Conservation (phyloP, 2,113 vertebrate genomes). For the Sylvia atricapilla region DNA sequence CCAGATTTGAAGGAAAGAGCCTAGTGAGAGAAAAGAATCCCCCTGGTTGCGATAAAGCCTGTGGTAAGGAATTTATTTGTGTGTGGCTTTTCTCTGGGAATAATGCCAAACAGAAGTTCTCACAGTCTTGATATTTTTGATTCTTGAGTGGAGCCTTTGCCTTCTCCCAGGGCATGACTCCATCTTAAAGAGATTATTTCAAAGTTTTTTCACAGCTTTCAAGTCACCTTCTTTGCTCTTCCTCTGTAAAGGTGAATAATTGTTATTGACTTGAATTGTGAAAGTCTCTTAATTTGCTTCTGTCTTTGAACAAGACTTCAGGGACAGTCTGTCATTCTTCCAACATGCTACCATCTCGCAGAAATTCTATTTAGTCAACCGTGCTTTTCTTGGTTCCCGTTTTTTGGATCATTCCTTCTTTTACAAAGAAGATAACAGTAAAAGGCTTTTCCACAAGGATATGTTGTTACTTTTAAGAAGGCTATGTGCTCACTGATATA, state of each 20-base stretch:
- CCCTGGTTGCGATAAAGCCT: conserved; percentile 38
- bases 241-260: neutral
- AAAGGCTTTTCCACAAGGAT: neutral
- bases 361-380: neutral
- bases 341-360: neutral
- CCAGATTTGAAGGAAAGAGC: conserved; percentile 24
- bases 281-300: neutral
- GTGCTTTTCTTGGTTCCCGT: neutral
- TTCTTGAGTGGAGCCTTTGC: conserved; percentile 23
- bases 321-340: neutral
- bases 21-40: conserved; percentile 33
- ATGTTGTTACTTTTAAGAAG: neutral
- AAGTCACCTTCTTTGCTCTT: conserved; percentile 19
- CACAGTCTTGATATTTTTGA: conserved; percentile 65
- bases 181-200: conserved; percentile 7
- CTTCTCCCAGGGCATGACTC: conserved; percentile 19
- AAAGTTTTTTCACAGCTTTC: neutral
- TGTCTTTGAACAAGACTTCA: neutral
- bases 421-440: neutral
- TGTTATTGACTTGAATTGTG: neutral
- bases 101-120: conserved; percentile 73
- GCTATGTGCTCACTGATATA: neutral
- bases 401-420: neutral
- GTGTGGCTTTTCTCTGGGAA: conserved; percentile 67
- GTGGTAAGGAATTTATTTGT: conserved; percentile 65